Evolutionary conservation across 2,113 vertebrate genomes (phyloP), one percentile per base, ranked within the genome.

Genomic region (Urocolius indicus): DNA sequence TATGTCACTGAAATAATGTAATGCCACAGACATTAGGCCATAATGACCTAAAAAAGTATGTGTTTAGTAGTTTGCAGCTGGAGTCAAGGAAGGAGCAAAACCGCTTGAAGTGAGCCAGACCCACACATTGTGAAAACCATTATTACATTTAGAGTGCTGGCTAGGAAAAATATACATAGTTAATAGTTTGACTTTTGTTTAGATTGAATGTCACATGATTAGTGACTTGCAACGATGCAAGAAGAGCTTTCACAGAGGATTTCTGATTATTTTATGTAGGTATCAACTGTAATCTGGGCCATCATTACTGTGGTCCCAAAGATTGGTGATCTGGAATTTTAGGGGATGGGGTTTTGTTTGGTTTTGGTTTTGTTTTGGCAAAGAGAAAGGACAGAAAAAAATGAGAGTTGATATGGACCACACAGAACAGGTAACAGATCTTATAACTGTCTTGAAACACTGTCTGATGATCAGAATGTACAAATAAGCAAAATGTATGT

Each of bases 21-120:
- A 97, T 97, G 97, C 98, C 96, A 97, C 94, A 98, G 97, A 97
- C 94, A 93, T 97, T 97, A 67, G 98, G 98, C 98, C 98, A 97
- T 96, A 97, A 97, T 98, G 98, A 98, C 98, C 98, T 98, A 95
- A 96, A 96, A 84, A 98, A 98, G 94, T 98, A 98, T 98, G 97
- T 98, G 98, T 97, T 98, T 98, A 97, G 97, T 84, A 98, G 97
- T 97, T 97, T 97, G 97, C 98, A 98, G 98, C 98, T 98, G 98
- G 97, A 98, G 95, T 81, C 86, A 48, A 94, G 90, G 91, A 96
- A 96, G 94, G 83, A 97, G 95, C 75, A 94, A 97, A 97, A 97
- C 95, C 76, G 59, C 96, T 95, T 97, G 95, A 97, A 97, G 97
- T 90, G 93, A 98, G 98, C 97, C 97, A 98, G 98, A 97, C 91